These are phyloP conservation scores for Antheraea mylitta DNA, from an alignment of 1,140 invertebrate species.

Conservation along the genomic window DNA sequence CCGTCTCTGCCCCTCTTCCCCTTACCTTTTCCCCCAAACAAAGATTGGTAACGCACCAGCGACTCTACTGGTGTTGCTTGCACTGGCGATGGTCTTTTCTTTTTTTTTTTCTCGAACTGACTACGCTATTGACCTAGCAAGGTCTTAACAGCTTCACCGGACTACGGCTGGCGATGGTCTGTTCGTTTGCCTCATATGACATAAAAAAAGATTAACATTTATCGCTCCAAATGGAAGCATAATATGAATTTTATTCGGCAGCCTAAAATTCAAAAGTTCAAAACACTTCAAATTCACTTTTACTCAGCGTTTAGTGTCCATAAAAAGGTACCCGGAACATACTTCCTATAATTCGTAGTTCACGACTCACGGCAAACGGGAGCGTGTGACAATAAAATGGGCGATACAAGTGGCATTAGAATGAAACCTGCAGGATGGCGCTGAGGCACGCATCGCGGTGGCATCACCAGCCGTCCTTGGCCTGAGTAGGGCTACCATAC, in stretches of 20 bases:
- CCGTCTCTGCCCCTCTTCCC: too few relatives aligned
- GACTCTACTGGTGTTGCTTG: too few relatives aligned
- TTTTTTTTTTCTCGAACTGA: too few relatives aligned
- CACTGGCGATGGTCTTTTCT: too few relatives aligned
- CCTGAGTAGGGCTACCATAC: conserved; percentile 14
- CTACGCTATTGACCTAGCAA: too few relatives aligned
- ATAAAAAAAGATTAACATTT: too few relatives aligned
- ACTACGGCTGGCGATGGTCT: too few relatives aligned
- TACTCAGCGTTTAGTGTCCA: conserved; percentile 58
- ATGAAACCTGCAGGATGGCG: conserved; percentile 54
- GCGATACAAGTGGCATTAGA: conserved; percentile 70
- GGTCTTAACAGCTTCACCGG: too few relatives aligned
- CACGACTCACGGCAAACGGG: conserved; percentile 57
- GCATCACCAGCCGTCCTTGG: conserved; percentile 35
- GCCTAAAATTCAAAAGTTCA: conserved; percentile 50
- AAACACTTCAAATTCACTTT: conserved; percentile 61
- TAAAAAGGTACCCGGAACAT: conserved; percentile 66
- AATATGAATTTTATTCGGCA: neutral
- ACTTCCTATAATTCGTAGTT: conserved; percentile 59
- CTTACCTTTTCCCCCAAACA: too few relatives aligned
- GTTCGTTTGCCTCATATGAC: too few relatives aligned
- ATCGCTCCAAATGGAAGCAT: neutral
- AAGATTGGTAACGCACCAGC: too few relatives aligned
- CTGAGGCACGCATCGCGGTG: conserved; percentile 52
- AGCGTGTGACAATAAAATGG: conserved; percentile 70